Evolutionary conservation across 1,140 invertebrate genomes (phyloP).

Genomic region (Gryon sp.): DNA sequence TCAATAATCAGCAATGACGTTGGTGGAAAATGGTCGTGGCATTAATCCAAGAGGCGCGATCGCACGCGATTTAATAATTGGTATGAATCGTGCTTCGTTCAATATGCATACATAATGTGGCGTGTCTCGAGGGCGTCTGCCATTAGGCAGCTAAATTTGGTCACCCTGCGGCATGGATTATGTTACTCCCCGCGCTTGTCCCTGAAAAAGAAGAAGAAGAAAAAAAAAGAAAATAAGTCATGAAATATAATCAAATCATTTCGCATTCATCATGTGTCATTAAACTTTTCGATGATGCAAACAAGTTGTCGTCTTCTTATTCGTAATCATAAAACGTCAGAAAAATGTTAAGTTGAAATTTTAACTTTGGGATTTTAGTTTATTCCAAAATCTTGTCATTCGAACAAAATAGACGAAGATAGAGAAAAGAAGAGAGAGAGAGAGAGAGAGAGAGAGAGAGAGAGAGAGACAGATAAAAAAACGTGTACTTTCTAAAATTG

Average conservation of each 20-base stretch:
- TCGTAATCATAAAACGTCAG: conserved; percentile 7
- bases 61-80: conserved; percentile 38
- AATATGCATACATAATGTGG: conserved; percentile 45
- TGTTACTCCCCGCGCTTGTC: conserved; percentile 58
- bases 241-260: conserved; percentile 33
- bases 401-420: background rate
- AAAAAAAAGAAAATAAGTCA: background rate
- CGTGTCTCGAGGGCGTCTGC: conserved; percentile 49
- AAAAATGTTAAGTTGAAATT: too few species aligned
- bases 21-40: conserved; percentile 33
- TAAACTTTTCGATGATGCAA: conserved; percentile 37
- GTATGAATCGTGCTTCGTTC: conserved; percentile 42
- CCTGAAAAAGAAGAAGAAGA: conserved; percentile 27
- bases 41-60: conserved; percentile 31
- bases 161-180: conserved; percentile 49
- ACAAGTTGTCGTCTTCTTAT: background rate
- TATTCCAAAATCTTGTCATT: conserved; percentile 1
- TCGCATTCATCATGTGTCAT: conserved; percentile 36
- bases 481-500: conserved; percentile 20
- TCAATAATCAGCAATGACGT: conserved; percentile 14
- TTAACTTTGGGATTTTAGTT: background rate
- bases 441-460: too few species aligned
- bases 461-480: too few species aligned
- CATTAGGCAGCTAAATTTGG: conserved; percentile 60
- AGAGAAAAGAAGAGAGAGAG: too few species aligned